phyloP scores from a whole-genome alignment of 2,797 vertebrate species.

The Pteropus rufus region DNA sequence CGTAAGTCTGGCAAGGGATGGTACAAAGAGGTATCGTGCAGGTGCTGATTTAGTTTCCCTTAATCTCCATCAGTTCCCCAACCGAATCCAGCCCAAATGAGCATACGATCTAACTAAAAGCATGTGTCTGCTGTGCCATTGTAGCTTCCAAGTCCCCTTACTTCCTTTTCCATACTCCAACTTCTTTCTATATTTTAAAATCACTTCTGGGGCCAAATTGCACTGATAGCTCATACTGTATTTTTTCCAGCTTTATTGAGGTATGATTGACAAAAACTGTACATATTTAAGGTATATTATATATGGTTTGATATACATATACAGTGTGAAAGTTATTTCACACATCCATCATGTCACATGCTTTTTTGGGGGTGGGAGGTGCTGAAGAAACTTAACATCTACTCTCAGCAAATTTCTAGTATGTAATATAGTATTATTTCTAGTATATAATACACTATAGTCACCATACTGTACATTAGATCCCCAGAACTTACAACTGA shows the following conservation, averaged over 20 bases:
- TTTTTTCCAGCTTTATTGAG: background rate
- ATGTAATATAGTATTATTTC: background rate
- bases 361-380: background rate
- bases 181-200: background rate
- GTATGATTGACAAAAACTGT: background rate
- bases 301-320: background rate
- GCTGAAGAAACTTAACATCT: background rate
- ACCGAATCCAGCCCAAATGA: background rate
- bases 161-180: background rate
- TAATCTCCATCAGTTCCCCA: background rate
- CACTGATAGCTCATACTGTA: background rate
- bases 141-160: background rate
- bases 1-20: background rate
- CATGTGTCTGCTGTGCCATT: background rate
- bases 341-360: too few relatives aligned
- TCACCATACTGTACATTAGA: background rate
- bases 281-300: background rate
- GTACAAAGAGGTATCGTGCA: background rate
- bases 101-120: background rate
- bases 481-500: background rate
- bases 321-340: background rate
- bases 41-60: background rate
- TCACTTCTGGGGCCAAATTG: background rate
- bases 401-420: background rate
- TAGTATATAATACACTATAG: background rate